Evolutionary conservation across 2,113 vertebrate species (phyloP), one percentile per base, ranked within the genome.

Genomic region (Phoenicopterus ruber): DNA sequence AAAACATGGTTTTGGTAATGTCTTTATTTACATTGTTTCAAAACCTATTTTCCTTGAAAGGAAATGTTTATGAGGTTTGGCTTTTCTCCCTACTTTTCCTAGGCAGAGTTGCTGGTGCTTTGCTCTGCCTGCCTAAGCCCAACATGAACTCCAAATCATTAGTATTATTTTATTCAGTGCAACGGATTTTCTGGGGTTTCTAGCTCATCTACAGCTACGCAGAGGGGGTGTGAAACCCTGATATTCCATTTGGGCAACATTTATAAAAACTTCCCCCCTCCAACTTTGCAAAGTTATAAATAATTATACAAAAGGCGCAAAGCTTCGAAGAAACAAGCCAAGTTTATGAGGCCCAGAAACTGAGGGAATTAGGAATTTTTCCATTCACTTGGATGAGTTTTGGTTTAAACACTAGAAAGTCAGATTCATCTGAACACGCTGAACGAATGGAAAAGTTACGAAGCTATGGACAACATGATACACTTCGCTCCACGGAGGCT

Each of bases 31-130:
- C 87, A 82, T 90, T 94, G 74, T 92, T 96, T 95, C 71, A 85
- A 94, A 95, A 49, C 54, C 49, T 76, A 82, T 93, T 96, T 96
- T 95, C 78, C 85, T 91, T 94, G 94, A 96, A 94, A 97, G 62
- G 96, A 92, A 97, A 95, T 95, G 96, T 95, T 96, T 90, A 82
- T 91, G 94, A 80, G 85, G 87, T 95, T 96, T 96, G 93, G 82
- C 93, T 94, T 88, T 93, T 93, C 82, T 96, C 82, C 61, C 58
- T 79, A 2, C 31, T 61, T 93, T 96, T 96, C 90, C 73, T 62
- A 91, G 87, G 87, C 85, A 90, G 76, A 95, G 74, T 17, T 46
- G 36, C 52, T 72, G 66, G 34, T 90, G 28, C 73, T 95, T 80
- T 90, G 62, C 57, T 85, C 62, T 80, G 73, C 84, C 57, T 85